Evolutionary conservation across 2,113 vertebrate species (phyloP), one percentile per base, ranked within the genome.

Genomic region (Romanogobio albipinnatus): DNA sequence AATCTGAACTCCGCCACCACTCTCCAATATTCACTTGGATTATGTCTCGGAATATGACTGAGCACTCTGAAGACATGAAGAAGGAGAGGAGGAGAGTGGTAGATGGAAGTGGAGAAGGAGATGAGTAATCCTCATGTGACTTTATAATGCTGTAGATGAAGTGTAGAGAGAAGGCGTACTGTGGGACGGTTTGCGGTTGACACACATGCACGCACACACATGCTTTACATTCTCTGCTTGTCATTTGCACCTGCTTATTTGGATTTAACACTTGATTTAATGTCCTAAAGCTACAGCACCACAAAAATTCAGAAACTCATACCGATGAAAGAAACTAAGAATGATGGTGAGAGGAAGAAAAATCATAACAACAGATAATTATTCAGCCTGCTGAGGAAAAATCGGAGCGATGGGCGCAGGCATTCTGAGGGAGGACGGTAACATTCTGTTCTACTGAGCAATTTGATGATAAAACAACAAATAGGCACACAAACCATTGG

Each of bases 1-100:
- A 86, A 88, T 91, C 91, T 91, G 88, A 90, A 88, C 91, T 90
- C 88, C 70, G 82, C 84, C 87, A 78, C 86, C 83, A 89, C 76
- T 86, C 81, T 68, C 88, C 82, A 86, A 84, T 87, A 84, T 90
- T 87, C 86, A 24, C 86, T n/a, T 87, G 86, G 89, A 88, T 91
- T 90, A 87, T 86, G 86, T 89, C 89, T 83, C 61, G 39, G 33
- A 56, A 86, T 83, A 77, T 82, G 86, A 84, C 86, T 74, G 84
- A 85, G 19, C 74, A 22, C 61, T 82, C 53, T 43, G 70, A 62
- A 86, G 87, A 86, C 81, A 59, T 26, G 51, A 26, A 39, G 45
- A 62, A 49, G 9, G 66, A 51, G 56, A 58, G 75, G 64, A 66
- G 86, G 76, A 81, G 84, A 77, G 81, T 39, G 49, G 61, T 26